Base-by-base conservation (phyloP, 1,140 invertebrate genomes). In the Zaprionus inermis region DNA sequence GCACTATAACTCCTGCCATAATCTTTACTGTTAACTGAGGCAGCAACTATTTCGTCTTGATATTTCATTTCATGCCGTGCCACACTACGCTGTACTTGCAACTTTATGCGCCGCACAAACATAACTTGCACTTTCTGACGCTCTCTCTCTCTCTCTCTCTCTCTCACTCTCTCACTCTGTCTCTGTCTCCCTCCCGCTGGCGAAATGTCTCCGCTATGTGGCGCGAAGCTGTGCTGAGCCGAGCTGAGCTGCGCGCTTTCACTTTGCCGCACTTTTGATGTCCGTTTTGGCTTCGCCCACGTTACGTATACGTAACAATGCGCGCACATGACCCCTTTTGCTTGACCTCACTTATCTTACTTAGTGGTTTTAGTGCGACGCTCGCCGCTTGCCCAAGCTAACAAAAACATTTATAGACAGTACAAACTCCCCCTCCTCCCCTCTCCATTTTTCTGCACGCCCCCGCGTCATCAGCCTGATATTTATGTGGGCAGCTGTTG, bases 341-440 rank as follows among this genome's bases (percentile, higher is more conserved):
- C 80, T 88, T 88, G 84, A 89, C 84, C 84, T 88, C 84, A 88
- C 84, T 88, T 88, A 88, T 88, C 84, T 88, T 88, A 88, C 84
- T 88, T 88, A 88, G 84, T 88, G 84, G 84, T 88, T 89, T 69
- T 88, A 86, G 67, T 84, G 76, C 71, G 65, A n/a, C 76, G 58
- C 76, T 74, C 52, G 60, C 72, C 58, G 68, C 72, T 63, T 55
- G 30, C 18, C 24, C 7, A 49, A 41, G 38, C 64, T 56, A 76
- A 66, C 73, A 76, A 72, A 76, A 76, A 76, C 73, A 76, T 76
- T 76, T 76, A 85, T 80, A 86, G 78, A 86, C 81, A 86, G 72
- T 61, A 36, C 52, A 55, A 41, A 51, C 49, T 18, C 30, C 64
- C 52, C 49, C 30, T 38, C 44, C 51, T 11, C 18, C 9, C 24